Evolutionary conservation across 1,140 invertebrate species (phyloP), one percentile per base, ranked within the genome.

Genomic region (Mactra quadrangularis): DNA sequence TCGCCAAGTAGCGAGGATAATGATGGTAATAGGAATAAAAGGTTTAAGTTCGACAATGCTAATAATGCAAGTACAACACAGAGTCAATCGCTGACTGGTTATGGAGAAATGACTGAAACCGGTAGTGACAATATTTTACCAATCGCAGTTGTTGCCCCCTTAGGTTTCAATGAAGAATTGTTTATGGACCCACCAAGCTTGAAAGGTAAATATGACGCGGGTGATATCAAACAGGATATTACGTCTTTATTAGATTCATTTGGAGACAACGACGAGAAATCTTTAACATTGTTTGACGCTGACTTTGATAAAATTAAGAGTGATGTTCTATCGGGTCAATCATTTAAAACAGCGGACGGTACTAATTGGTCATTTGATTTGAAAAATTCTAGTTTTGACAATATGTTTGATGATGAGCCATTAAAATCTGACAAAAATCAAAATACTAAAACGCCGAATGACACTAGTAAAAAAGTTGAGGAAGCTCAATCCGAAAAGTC

Each of bases 251-350:
- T 72, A 1, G 70, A 72, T 29, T 55, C 70, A n/a, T 22, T 72
- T 1, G 70, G 52, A n/a, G 17, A 57, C n/a, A n/a, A 13, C 22
- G 52, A 72, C 35, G 70, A 38, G 4, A 72, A 72, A 57, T 47
- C 15, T 64, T 25, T 45, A 15, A 60, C n/a, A 19, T 33, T 76
- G 38, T 47, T 57, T 64, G 74, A 76, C 47, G 29, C 57, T 9
- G 74, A 47, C 6, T 76, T 76, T 62, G 74, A 76, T n/a, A 76
- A 64, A 62, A 60, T 76, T n/a, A 76, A 60, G 59, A 50, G 38
- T 25, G 74, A 76, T 33, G 45, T 76, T 19, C 13, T 76, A 6
- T 38, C 53, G 4, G 59, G 57, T n/a, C 53, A 76, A 9, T 76
- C 74, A 33, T 76, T 76, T n/a, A 57, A 76, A 62, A 76, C 74